Evolutionary conservation across 2,113 vertebrate genomes (phyloP).

Genomic region (Poeciliopsis turrubarensis): DNA sequence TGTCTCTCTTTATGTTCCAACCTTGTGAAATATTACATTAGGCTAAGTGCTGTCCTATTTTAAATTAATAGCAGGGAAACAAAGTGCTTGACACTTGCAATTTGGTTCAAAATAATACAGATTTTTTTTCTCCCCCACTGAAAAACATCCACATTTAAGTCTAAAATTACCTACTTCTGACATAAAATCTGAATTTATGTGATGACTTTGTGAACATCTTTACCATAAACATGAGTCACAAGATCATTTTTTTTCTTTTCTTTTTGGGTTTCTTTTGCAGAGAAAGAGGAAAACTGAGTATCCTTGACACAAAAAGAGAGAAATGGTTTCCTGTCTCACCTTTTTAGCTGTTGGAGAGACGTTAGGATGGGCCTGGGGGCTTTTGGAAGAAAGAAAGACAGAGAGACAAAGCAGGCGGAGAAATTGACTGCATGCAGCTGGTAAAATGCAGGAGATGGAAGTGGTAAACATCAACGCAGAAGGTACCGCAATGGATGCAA

Average conservation of each 20-base stretch:
- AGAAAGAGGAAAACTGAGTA: slow-evolving; percentile 7
- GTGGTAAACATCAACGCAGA: slow-evolving; percentile 22
- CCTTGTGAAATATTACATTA: too few species aligned
- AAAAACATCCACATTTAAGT: too few species aligned
- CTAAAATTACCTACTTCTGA: too few species aligned
- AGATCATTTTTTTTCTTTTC: slow-evolving; percentile 1
- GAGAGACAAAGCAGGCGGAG: slow-evolving; percentile 62
- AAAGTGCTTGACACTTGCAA: too few species aligned
- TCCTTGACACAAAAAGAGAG: slow-evolving; percentile 11
- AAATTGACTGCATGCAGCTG: slow-evolving; percentile 62
- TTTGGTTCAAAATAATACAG: too few species aligned
- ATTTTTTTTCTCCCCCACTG: too few species aligned
- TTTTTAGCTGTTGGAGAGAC: slow-evolving; percentile 77
- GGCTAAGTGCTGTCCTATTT: too few species aligned
- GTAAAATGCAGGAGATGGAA: slow-evolving; percentile 15
- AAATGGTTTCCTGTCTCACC: slow-evolving; percentile 71
- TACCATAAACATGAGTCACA: not conserved
- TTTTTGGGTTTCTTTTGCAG: not conserved
- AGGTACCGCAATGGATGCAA: slow-evolving; percentile 17
- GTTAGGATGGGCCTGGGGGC: slow-evolving; percentile 79
- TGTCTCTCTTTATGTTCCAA: too few species aligned
- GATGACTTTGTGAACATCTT: too few species aligned
- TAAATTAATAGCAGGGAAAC: too few species aligned
- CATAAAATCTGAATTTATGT: too few species aligned
- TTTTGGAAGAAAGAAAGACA: slow-evolving; percentile 77